Conservation (phyloP, 2,113 vertebrate species). For the Pelecanoides urinatrix region DNA sequence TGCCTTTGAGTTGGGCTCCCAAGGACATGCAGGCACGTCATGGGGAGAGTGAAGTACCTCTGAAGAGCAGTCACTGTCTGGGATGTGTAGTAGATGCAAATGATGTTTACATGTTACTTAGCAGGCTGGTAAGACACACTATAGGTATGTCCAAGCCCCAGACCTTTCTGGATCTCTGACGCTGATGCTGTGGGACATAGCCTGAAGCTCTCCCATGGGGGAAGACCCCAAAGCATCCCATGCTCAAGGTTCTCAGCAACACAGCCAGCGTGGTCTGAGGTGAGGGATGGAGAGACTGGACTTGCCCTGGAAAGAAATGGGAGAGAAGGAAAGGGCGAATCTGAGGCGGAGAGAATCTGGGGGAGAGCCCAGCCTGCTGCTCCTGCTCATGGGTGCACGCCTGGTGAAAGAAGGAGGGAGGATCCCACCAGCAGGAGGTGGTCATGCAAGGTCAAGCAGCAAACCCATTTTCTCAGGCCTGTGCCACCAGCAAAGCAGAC, state of each 20-base stretch:
- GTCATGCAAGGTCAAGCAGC: neutral
- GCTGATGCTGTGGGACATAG: neutral
- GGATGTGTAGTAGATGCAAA: neutral
- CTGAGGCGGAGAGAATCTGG: neutral
- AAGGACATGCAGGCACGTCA: neutral
- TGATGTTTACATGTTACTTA: neutral
- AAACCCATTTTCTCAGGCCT: neutral
- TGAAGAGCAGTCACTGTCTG: neutral
- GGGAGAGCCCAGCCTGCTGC: neutral
- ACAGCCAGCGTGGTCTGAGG: neutral
- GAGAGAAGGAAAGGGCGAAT: neutral
- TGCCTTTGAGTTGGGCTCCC: neutral
- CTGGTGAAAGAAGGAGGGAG: neutral
- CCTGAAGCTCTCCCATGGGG: neutral
- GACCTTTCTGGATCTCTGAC: neutral
- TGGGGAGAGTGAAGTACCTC: neutral
- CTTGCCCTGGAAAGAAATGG: neutral
- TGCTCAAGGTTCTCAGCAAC: accelerated
- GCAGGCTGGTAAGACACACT: neutral
- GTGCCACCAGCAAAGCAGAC: neutral
- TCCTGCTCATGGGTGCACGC: neutral
- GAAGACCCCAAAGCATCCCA: neutral
- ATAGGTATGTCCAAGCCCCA: neutral
- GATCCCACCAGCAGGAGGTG: neutral
- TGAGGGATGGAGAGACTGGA: neutral